Evolutionary conservation across 2,113 vertebrate species (phyloP), one percentile per base, ranked within the genome.

Genomic region (Silurus glanis): DNA sequence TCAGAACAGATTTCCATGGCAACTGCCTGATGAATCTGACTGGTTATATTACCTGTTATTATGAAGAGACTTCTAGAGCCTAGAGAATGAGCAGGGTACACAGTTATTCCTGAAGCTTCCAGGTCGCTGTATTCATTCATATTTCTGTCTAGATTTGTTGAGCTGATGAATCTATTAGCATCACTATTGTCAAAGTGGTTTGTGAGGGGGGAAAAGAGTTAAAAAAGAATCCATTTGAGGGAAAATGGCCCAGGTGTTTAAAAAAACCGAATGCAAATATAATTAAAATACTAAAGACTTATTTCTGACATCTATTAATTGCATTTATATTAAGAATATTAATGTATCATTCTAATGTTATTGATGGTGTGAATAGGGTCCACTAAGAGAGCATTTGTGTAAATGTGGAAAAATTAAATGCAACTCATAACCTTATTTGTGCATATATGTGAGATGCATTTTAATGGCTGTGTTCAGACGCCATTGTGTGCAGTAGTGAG

Each of bases 1-100:
- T 91, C 89, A 89, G 85, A 51, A 61, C 82, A 81, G 55, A 93
- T 95, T 93, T 49, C 92, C 87, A 95, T 95, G 92, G 94, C 91
- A 93, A 94, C 94, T 85, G 87, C 90, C 87, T 59, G 16, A 67
- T 59, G 23, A 37, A 5, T 58, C 78, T 85, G 85, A 88, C 89
- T 90, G 87, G 82, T 61, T 81, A 21, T 67, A 69, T 86, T 86
- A 83, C 58, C 85, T 86, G 72, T 10, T 72, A n/a, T 81, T 82
- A 75, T 90, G 82, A 86, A 87, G 86, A 88, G 87, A 88, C 71
- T 21, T 79, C 83, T 67, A 69, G 85, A 72, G 80, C 76, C 83
- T 82, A 28, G 71, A 61, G 53, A 75, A 53, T 14, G 56, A 69
- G 56, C 49, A 59, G 28, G 25, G 47, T 16, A 45, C 28, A 37